These are phyloP conservation scores for Troides oblongomaculatus DNA, from an alignment of 2,888 invertebrate genomes.

Conservation along the genomic window DNA sequence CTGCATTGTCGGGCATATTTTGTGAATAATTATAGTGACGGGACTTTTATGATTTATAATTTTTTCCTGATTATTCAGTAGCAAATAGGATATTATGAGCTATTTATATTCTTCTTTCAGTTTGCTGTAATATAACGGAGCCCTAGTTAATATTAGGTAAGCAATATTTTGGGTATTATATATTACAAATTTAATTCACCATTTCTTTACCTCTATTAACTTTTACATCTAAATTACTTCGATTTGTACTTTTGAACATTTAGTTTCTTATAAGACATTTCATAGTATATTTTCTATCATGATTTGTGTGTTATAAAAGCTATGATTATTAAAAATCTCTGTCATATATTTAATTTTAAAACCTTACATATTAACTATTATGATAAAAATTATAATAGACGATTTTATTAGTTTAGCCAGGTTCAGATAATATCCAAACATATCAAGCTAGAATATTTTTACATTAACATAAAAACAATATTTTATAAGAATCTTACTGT, in stretches of 20 bases:
- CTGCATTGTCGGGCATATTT: slow-evolving; percentile 72
- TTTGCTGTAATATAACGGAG: slow-evolving; percentile 48
- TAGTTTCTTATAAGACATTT: slow-evolving; percentile 25
- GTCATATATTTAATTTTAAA: too few species aligned
- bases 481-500: too few species aligned
- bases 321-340: too few species aligned
- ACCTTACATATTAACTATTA: too few species aligned
- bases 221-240: slow-evolving; percentile 19
- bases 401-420: too few species aligned
- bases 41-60: slow-evolving; percentile 53
- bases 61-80: slow-evolving; percentile 58
- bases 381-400: too few species aligned
- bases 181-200: slow-evolving; percentile 60
- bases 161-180: slow-evolving; percentile 54
- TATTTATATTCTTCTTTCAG: slow-evolving; percentile 53
- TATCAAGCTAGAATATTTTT: too few species aligned
- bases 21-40: slow-evolving; percentile 67
- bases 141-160: slow-evolving; percentile 63
- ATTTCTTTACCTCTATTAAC: slow-evolving; percentile 38
- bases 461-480: too few species aligned
- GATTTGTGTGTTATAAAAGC: neutral
- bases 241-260: slow-evolving; percentile 22
- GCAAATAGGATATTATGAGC: slow-evolving; percentile 58
- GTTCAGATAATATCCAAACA: too few species aligned
- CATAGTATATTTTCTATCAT: slow-evolving; percentile 18